Percentiles rank a stretch among this genome's conserved stretches.
phyloP scores from a whole-genome alignment of 2,113 vertebrate genomes.

The Terrapene triunguis region DNA sequence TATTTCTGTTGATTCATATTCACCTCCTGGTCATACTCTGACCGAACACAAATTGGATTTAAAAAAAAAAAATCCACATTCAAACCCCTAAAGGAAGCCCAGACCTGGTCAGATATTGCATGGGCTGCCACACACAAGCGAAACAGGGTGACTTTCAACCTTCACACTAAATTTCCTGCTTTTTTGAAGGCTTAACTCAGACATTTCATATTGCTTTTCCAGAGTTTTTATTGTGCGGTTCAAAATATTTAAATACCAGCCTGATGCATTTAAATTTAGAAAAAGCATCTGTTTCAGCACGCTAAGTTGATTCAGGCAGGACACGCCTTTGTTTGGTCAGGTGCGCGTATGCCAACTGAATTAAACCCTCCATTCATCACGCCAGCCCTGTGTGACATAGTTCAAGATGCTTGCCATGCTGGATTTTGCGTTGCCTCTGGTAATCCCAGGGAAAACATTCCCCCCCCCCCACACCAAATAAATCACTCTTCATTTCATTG shows the following conservation, averaged over 20 bases:
- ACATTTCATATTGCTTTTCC: slow-evolving; percentile 17
- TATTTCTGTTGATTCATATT: not conserved
- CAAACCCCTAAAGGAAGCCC: not conserved
- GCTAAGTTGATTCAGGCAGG: slow-evolving; percentile 54
- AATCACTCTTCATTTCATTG: slow-evolving; percentile 39
- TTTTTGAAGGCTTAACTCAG: not conserved
- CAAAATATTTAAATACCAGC: slow-evolving; percentile 23
- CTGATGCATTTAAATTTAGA: slow-evolving; percentile 56
- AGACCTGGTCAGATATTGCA: not conserved
- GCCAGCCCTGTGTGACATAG: slow-evolving; percentile 16
- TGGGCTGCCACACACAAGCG: accelerated
- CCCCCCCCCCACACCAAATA: not conserved
- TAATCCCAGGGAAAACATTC: slow-evolving; percentile 23
- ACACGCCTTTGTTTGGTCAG: slow-evolving; percentile 77
- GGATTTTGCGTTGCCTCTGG: slow-evolving; percentile 20
- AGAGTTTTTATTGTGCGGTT: slow-evolving; percentile 34
- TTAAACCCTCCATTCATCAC: slow-evolving; percentile 65
- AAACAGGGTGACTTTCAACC: not conserved
- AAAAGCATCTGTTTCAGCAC: slow-evolving; percentile 41
- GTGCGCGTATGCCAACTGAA: slow-evolving; percentile 58
- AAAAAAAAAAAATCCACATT: not conserved
- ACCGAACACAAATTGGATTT: not conserved
- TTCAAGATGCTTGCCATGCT: slow-evolving; percentile 10
- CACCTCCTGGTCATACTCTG: not conserved
- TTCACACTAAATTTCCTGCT: not conserved